Base-by-base conservation (phyloP, 30 jellyfish, hydroid and myxozoan genomes). In the Sanderia malayensis region DNA sequence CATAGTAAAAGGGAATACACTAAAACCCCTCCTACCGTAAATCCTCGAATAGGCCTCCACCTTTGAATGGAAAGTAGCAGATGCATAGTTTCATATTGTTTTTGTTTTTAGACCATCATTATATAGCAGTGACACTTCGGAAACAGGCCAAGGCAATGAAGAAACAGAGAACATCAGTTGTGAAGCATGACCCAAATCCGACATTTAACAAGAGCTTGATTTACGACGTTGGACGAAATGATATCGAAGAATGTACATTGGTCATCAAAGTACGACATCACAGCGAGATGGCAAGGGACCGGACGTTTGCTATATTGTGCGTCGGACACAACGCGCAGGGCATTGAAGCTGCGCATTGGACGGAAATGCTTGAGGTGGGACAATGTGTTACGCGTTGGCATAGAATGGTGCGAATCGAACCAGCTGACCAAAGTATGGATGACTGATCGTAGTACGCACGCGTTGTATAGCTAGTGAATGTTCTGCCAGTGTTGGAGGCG, bases 151-250 rank as follows among this genome's bases (percentile, higher is more conserved):
- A 80, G 57, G 64, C 61, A 25, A 19, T 92, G 33, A 92, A 79
- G 63, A 92, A 92, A 79, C 86, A 75, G 58, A 68, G 98, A 47
- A 92, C 98, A 4, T 76, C 95, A 22, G 94, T 92, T 44, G 94
- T 92, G 46, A 92, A 92, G 44, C 98, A 92, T 86, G 98, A 92
- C 64, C 88, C 96, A 18, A 92, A 92, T 60, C 98, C 98, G 32
- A 95, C 92, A 9, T 92, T 83, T 66, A 87, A 87, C 52, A 92
- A 84, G 60, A 79, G 71, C 44, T 83, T 92, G 8, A 73, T 84
- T 20, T 92, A 84, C 67, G 98, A 92, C 32, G 94, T 85, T 4
- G 79, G 88, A 25, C 55, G 22, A 23, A 69, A 59, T 46, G 84
- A 85, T 1, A 74, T 92, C 30, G 96, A 84, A 53, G 61, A 21